A percentile compares a stretch with the other conserved stretches of the same genome.
Evolutionary conservation across 2,113 vertebrate genomes (phyloP).

Genomic region (Noctilio leporinus): DNA sequence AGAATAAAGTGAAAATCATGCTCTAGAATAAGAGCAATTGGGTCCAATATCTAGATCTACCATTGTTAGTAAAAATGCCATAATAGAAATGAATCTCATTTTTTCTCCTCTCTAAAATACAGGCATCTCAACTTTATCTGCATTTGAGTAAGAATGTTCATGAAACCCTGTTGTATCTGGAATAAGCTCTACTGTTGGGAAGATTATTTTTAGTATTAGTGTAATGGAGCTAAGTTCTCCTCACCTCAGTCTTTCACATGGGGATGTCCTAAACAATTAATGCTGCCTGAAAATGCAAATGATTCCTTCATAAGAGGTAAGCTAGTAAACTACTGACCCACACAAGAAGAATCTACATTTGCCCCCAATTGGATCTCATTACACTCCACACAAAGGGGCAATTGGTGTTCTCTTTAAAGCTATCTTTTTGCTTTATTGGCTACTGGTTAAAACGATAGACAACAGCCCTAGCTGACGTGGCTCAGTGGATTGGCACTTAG

Average conservation of each 20-base stretch:
- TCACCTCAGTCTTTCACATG: neutral
- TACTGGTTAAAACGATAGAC: conserved; percentile 10
- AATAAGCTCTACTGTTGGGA: neutral
- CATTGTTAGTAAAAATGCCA: neutral
- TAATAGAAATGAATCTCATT: neutral
- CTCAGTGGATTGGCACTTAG: too few relatives aligned
- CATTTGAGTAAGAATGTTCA: neutral
- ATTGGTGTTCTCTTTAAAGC: neutral
- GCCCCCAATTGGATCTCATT: neutral
- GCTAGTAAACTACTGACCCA: neutral
- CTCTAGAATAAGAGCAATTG: neutral
- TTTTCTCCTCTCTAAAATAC: neutral
- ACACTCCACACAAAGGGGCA: neutral
- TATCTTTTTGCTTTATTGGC: neutral
- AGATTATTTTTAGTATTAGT: neutral
- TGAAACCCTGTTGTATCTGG: neutral
- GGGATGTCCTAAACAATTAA: neutral
- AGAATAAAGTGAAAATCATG: neutral
- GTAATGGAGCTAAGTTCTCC: neutral
- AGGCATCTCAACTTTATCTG: neutral
- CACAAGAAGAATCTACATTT: neutral
- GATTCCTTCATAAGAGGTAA: neutral
- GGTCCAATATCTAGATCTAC: neutral
- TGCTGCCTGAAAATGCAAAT: neutral
- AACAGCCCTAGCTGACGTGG: too few relatives aligned